These are phyloP conservation scores for Equus quagga DNA, from an alignment of 2,113 vertebrate genomes.

Conservation along the genomic window DNA sequence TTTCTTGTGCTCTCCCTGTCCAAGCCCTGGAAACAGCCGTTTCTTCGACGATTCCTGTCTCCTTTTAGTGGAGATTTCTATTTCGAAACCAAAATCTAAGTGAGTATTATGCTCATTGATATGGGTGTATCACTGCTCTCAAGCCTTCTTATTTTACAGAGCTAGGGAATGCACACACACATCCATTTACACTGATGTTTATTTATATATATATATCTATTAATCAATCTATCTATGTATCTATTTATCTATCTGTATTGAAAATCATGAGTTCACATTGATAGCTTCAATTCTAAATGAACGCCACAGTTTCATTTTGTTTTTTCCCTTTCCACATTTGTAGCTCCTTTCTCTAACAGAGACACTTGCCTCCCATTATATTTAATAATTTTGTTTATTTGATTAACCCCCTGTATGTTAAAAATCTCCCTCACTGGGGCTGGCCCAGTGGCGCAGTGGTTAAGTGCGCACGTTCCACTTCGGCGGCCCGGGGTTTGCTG, in stretches of 20 bases:
- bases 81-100: not conserved
- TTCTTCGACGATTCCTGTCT: not conserved
- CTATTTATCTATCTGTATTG: not conserved
- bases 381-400: not conserved
- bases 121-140: not conserved
- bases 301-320: not conserved
- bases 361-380: not conserved
- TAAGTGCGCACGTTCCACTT: too few species aligned
- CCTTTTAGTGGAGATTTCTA: not conserved
- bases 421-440: not conserved
- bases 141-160: not conserved
- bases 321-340: not conserved
- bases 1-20: not conserved
- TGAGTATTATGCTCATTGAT: not conserved
- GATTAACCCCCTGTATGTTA: not conserved
- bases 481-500: too few species aligned
- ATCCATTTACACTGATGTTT: not conserved
- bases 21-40: not conserved
- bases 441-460: too few species aligned
- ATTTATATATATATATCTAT: not conserved
- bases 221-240: not conserved
- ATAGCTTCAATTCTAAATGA: not conserved
- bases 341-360: not conserved
- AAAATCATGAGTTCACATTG: not conserved
- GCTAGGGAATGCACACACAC: not conserved